Evolutionary conservation across 1,140 invertebrate species (phyloP), one percentile per base, ranked within the genome.

Genomic region (Thaumetopoea pityocampa): DNA sequence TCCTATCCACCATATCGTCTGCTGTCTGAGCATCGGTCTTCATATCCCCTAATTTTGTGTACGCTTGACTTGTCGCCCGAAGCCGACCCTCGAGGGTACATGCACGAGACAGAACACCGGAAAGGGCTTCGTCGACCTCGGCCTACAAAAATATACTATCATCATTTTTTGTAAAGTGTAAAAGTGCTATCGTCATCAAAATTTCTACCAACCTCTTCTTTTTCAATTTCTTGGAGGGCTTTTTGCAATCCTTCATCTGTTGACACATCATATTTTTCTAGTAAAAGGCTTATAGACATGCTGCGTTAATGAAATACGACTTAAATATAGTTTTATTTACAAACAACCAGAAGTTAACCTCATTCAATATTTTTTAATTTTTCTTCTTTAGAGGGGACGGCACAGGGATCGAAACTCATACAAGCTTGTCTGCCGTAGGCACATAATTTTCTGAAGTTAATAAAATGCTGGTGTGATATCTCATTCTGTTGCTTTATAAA

Each of bases 1-100:
- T 98, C 65, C 92, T 92, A n/a, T 90, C 87, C 23, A 97, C 94
- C 87, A 94, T 94, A 36, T 88, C 88, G n/a, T 90, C 87, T n/a
- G 96, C 77, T 1, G 54, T 26, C 24, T 79, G 67, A 15, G 80
- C 69, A 55, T 86, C 85, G 14, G 40, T 55, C 40, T 77, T 84
- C 1, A 86, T 68, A 49, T 76, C 78, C 37, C 66, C 66, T 6
- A 86, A 54, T 44, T 76, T 81, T 1, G 71, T 70, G 28, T 83
- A 78, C 1, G 80, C 82, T 43, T 83, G 76, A 44, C 82, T 85
- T 0, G 82, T 74, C 2, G 80, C 61, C 4, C 73, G 64, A 1
- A 86, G 62, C 5, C 69, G 65, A 0, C 77, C 81, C 30, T 84
- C 82, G 6, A 86, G 42, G 1, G 62, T 53, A 40, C 77, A 80